Evolutionary conservation across 2,888 invertebrate species (phyloP).

Genomic region (Xestia rhomboidea): DNA sequence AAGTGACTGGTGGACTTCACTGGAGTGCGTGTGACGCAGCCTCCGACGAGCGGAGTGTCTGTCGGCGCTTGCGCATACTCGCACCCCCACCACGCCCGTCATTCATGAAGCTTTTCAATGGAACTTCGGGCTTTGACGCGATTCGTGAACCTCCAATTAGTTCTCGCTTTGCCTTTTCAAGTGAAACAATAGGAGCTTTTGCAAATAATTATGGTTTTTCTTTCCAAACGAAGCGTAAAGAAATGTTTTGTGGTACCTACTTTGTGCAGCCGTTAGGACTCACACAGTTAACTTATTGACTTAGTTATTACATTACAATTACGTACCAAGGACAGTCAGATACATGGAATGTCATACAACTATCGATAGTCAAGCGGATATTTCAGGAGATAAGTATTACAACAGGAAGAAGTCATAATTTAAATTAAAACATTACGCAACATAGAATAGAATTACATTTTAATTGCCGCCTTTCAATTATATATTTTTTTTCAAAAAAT

Average conservation of each 20-base stretch:
- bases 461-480: not conserved
- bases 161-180: constrained; percentile 51
- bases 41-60: constrained; percentile 76
- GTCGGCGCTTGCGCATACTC: constrained; percentile 76
- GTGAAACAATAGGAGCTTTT: constrained; percentile 41
- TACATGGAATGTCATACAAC: not conserved
- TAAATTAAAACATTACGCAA: not conserved
- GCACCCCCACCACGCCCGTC: constrained; percentile 81
- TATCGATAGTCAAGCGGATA: not conserved
- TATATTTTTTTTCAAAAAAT: not conserved
- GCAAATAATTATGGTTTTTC: constrained; percentile 24
- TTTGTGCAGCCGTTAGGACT: not conserved
- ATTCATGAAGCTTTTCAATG: constrained; percentile 88
- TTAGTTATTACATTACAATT: not conserved
- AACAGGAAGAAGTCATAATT: not conserved
- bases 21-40: constrained; percentile 75
- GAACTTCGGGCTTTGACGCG: constrained; percentile 53
- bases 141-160: constrained; percentile 27
- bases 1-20: constrained; percentile 69
- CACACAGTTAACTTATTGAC: not conserved
- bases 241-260: not conserved
- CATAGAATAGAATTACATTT: not conserved
- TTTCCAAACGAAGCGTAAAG: not conserved
- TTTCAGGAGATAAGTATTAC: constrained; percentile 17
- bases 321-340: not conserved